Conservation (phyloP, 37 sponge, comb jelly and placozoan genomes). For the Ianthella basta region DNA sequence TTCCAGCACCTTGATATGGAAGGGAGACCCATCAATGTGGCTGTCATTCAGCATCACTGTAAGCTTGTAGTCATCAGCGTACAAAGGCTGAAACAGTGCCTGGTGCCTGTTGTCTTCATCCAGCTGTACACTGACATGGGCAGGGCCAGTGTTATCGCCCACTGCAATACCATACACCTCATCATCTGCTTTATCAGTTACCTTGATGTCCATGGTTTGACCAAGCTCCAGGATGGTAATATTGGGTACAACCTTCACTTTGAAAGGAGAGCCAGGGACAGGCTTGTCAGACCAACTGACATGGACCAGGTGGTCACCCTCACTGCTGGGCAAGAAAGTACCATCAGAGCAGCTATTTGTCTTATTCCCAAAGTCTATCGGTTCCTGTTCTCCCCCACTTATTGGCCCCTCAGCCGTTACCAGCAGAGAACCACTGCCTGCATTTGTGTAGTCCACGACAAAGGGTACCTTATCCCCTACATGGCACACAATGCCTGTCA, state of each 20-base stretch:
- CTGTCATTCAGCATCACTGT: constrained; percentile 61
- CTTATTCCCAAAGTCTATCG: not conserved
- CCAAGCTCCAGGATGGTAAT: constrained; percentile 40
- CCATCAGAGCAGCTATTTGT: constrained; percentile 5
- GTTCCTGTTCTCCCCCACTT: constrained; percentile 1
- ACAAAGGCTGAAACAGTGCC: constrained; percentile 41
- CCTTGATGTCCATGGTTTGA: constrained; percentile 60
- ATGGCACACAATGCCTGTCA: constrained; percentile 25
- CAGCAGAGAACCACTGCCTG: constrained; percentile 71
- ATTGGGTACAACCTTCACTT: constrained; percentile 63
- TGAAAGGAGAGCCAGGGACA: constrained; percentile 79
- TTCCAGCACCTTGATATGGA: constrained; percentile 47
- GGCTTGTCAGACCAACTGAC: constrained; percentile 59
- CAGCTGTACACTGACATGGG: constrained; percentile 65
- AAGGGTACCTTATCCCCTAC: constrained; percentile 17
- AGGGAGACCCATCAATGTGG: constrained; percentile 75
- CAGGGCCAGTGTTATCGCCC: constrained; percentile 60
- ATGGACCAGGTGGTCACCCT: constrained; percentile 40
- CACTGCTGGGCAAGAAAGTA: constrained; percentile 27
- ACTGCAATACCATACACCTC: constrained; percentile 56
- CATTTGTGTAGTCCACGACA: constrained; percentile 55
- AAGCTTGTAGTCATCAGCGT: constrained; percentile 59
- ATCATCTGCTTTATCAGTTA: constrained; percentile 56
- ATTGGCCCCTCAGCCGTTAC: constrained; percentile 63
- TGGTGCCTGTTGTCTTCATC: constrained; percentile 42